These are phyloP conservation scores for Caranx ignobilis DNA, from an alignment of 2,113 vertebrate species.

Conservation along the genomic window DNA sequence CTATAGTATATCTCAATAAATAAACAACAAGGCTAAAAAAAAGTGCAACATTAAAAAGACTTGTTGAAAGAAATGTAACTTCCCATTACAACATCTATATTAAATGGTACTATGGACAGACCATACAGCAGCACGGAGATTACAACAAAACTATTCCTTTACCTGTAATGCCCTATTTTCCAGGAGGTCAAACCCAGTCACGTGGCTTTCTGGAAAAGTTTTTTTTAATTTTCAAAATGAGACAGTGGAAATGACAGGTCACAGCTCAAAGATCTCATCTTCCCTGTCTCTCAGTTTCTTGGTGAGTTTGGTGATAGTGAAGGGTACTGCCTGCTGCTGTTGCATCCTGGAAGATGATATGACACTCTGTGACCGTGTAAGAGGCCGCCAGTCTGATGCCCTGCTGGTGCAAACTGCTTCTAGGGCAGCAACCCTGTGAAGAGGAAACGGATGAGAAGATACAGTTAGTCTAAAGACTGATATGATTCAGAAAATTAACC, in stretches of 20 bases:
- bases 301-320: constrained; percentile 86
- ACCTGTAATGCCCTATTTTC: neutral
- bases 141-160: neutral
- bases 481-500: neutral
- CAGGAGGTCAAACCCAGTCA: neutral
- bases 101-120: neutral
- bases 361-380: constrained; percentile 53
- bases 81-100: neutral
- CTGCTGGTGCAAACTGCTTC: constrained; percentile 69
- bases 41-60: constrained; percentile 5
- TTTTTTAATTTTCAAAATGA: constrained; percentile 14
- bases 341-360: constrained; percentile 54
- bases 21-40: constrained; percentile 30
- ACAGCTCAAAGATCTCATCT: constrained; percentile 94
- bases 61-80: neutral
- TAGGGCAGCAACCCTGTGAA: constrained; percentile 74
- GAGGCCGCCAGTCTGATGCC: constrained; percentile 33
- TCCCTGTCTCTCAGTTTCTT: constrained; percentile 85
- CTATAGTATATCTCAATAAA: constrained; percentile 13
- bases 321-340: constrained; percentile 82
- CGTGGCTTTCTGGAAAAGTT: neutral
- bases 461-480: neutral
- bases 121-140: constrained; percentile 5
- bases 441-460: constrained; percentile 10
- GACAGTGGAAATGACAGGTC: constrained; percentile 47